Evolutionary conservation across 2,888 invertebrate genomes (phyloP).

Genomic region (Beris chalybata): DNA sequence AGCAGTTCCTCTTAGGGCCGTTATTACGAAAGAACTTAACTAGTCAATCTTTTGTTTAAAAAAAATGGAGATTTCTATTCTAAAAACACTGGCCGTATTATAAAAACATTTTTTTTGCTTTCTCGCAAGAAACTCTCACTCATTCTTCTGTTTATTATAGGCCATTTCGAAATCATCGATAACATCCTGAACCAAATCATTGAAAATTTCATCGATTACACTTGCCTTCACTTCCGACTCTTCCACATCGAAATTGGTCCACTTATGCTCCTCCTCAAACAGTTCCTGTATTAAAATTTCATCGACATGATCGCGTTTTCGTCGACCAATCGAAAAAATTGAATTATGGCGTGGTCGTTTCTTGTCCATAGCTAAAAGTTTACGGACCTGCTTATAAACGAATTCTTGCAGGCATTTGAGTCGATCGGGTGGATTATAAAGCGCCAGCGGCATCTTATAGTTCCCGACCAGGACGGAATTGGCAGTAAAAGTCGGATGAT

Average conservation of each 20-base stretch:
- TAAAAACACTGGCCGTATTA: too few species aligned
- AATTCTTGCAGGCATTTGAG: conserved; percentile 57
- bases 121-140: too few species aligned
- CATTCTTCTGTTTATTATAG: background rate
- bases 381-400: conserved; percentile 59
- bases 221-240: conserved; percentile 69
- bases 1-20: too few species aligned
- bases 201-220: conserved; percentile 61
- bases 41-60: too few species aligned
- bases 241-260: conserved; percentile 74
- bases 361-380: conserved; percentile 61
- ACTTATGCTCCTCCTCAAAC: conserved; percentile 70
- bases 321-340: conserved; percentile 60
- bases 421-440: conserved; percentile 57
- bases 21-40: too few species aligned
- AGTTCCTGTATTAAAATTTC: conserved; percentile 71
- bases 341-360: conserved; percentile 43
- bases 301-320: conserved; percentile 71
- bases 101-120: too few species aligned
- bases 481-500: conserved; percentile 56
- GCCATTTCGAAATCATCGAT: conserved; percentile 32
- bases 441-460: conserved; percentile 51
- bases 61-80: too few species aligned
- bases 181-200: conserved; percentile 60
- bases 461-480: conserved; percentile 51